Conservation (phyloP, 2,888 invertebrate species). For the Esperia sulphurella region DNA sequence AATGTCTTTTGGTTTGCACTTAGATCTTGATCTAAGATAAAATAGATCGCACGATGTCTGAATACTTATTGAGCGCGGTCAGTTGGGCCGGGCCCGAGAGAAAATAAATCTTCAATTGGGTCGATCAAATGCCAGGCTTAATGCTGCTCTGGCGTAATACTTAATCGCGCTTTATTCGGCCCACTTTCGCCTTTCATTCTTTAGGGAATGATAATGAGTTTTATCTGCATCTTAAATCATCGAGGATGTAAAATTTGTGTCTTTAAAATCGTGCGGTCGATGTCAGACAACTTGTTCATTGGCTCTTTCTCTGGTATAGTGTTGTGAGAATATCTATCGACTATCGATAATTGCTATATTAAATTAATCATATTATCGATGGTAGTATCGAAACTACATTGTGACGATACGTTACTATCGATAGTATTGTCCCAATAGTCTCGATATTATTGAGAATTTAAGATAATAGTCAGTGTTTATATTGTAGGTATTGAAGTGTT, state of each 20-base stretch:
- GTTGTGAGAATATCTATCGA: too few species aligned
- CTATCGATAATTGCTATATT: too few species aligned
- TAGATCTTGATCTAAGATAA: conserved; percentile 70
- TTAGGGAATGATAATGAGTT: conserved; percentile 19
- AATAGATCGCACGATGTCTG: conserved; percentile 72
- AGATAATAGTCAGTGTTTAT: too few species aligned
- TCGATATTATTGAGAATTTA: too few species aligned
- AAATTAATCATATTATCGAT: too few species aligned
- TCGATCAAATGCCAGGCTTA: conserved; percentile 71
- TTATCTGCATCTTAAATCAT: conserved; percentile 10
- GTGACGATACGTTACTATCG: too few species aligned
- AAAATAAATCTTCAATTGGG: conserved; percentile 77
- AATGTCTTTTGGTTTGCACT: conserved; percentile 65
- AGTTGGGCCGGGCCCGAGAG: conserved; percentile 55
- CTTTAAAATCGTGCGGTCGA: neutral
- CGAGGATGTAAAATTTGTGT: conserved; percentile 7
- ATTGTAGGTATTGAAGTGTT: too few species aligned
- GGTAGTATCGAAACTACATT: too few species aligned
- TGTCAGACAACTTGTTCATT: conserved; percentile 4
- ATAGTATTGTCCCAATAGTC: too few species aligned
- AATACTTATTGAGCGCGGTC: conserved; percentile 56
- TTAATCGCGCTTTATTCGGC: conserved; percentile 29
- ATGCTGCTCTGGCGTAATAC: conserved; percentile 40
- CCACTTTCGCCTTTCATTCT: conserved; percentile 30
- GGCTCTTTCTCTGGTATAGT: neutral